Percentiles rank a stretch among this genome's conserved stretches.
Evolutionary conservation across 92 coral and sea anemone genomes (phyloP).

Genomic region (Chrysogorgia sp.): DNA sequence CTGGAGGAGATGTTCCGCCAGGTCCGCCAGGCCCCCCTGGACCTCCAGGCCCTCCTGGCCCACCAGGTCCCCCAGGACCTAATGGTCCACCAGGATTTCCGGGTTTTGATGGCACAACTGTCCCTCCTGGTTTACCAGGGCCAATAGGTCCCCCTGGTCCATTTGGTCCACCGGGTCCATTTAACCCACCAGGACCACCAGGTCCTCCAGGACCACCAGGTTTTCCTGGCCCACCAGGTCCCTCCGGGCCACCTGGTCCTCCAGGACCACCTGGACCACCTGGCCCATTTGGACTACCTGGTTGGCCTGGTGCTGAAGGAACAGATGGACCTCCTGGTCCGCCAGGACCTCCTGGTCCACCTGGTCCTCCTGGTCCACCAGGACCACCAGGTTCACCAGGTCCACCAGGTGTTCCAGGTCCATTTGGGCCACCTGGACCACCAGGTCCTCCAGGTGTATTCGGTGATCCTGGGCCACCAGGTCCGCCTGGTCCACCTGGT

Average conservation of each 20-base stretch:
- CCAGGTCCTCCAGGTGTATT: slow-evolving; percentile 81
- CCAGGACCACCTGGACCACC: slow-evolving; percentile 81
- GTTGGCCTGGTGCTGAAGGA: slow-evolving; percentile 69
- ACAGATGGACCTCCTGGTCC: slow-evolving; percentile 27
- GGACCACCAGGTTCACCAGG: too few species aligned
- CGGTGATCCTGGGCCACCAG: slow-evolving; percentile 58
- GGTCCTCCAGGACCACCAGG: slow-evolving; percentile 92
- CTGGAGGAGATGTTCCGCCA: slow-evolving; percentile 79
- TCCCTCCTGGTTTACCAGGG: slow-evolving; percentile 67
- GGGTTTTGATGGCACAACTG: slow-evolving; percentile 76
- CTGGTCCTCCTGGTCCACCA: slow-evolving; percentile 68
- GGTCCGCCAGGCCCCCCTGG: slow-evolving; percentile 69
- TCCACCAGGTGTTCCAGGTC: slow-evolving; percentile 64
- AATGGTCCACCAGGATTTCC: slow-evolving; percentile 63
- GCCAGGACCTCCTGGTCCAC: slow-evolving; percentile 36
- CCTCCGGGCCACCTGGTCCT: slow-evolving; percentile 61
- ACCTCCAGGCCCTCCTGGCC: slow-evolving; percentile 60
- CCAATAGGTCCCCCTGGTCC: too few species aligned
- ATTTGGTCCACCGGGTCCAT: too few species aligned
- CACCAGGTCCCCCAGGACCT: slow-evolving; percentile 60
- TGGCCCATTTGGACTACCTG: slow-evolving; percentile 74
- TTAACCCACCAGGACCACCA: slow-evolving; percentile 67
- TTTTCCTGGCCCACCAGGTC: slow-evolving; percentile 76
- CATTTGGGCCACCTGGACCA: slow-evolving; percentile 71
- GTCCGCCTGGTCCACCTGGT: slow-evolving; percentile 59